Percentiles rank a stretch among this genome's conserved stretches.
These are phyloP conservation scores for Melanotaenia parkinsoni DNA, from an alignment of 2,797 vertebrate genomes.

Conservation along the genomic window DNA sequence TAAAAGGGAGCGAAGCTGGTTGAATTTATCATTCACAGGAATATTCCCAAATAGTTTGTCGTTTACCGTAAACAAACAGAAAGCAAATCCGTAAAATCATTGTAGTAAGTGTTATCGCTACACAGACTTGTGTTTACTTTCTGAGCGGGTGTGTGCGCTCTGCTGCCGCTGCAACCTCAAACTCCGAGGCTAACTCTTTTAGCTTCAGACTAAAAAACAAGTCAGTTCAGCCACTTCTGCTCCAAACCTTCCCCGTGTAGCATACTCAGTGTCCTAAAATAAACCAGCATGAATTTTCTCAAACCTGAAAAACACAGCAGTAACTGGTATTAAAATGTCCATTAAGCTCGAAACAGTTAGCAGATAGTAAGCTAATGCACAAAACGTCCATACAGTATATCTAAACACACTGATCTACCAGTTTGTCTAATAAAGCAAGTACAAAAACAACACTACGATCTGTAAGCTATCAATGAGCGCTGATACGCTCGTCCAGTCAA, in stretches of 20 bases:
- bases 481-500: neutral
- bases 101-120: neutral
- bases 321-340: conserved; percentile 1
- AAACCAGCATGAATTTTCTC: no score
- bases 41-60: neutral
- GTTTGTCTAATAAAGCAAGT: accelerated
- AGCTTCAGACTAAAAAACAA: neutral
- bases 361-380: conserved; percentile 34
- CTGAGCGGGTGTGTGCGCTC: neutral
- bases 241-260: neutral
- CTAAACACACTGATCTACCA: neutral
- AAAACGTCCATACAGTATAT: neutral
- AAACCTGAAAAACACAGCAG: neutral
- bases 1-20: no score
- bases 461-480: neutral
- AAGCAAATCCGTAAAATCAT: neutral
- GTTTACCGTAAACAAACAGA: no score
- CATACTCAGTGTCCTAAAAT: neutral
- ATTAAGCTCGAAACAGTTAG: conserved; percentile 32
- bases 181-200: neutral
- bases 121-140: neutral
- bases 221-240: neutral
- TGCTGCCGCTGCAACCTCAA: neutral
- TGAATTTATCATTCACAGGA: neutral
- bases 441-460: neutral